A percentile compares a stretch with the other conserved stretches of the same genome.
phyloP scores from a whole-genome alignment of 2,113 vertebrate species.

The Delphinapterus leucas region DNA sequence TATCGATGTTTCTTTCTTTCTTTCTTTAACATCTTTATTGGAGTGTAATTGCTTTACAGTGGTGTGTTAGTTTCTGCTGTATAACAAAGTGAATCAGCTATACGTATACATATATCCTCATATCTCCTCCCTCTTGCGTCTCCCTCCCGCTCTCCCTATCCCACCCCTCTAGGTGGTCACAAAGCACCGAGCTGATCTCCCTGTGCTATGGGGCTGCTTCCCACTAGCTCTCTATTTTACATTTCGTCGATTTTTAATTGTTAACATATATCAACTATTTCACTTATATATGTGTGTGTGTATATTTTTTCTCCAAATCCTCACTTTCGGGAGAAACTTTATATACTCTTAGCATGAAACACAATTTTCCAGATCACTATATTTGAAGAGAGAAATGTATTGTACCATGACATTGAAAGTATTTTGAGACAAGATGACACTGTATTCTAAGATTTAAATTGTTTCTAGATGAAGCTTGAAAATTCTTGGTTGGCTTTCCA shows the following conservation, averaged over 20 bases:
- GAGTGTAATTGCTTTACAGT: too few species aligned
- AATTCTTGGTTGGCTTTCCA: background rate
- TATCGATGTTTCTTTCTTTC: background rate
- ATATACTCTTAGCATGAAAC: conserved; percentile 34
- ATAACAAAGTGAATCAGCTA: too few species aligned
- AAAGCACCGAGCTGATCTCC: too few species aligned
- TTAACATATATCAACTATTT: background rate
- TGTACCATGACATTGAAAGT: conserved; percentile 23
- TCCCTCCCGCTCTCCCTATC: too few species aligned
- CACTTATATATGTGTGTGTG: background rate
- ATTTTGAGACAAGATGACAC: conserved; percentile 9
- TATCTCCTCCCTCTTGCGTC: too few species aligned
- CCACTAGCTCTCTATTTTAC: too few species aligned
- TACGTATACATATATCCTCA: too few species aligned
- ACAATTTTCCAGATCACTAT: background rate
- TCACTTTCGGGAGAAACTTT: background rate
- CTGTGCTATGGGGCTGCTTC: too few species aligned
- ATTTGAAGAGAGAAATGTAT: conserved; percentile 22
- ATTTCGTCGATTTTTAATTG: background rate
- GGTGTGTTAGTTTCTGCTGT: too few species aligned
- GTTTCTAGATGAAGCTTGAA: conserved; percentile 17
- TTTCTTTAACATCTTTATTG: too few species aligned
- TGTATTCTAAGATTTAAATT: conserved; percentile 23
- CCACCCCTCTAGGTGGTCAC: too few species aligned
- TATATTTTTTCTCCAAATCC: background rate